Percentiles rank a stretch among this genome's conserved stretches.
Conservation (phyloP, 2,113 vertebrate species). For the Nibea albiflora region DNA sequence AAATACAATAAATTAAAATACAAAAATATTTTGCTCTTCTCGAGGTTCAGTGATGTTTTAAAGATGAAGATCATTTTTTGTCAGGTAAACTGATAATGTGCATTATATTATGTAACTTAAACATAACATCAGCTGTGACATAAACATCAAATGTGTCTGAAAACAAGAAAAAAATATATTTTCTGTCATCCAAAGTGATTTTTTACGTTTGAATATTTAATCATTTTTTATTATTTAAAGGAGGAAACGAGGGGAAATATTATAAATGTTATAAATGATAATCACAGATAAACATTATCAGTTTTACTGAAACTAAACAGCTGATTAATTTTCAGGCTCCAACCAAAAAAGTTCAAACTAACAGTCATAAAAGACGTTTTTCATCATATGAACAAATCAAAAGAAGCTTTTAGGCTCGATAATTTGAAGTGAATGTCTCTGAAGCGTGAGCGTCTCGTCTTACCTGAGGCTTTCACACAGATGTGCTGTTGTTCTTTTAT, state of each 20-base stretch:
- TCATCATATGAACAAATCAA: not conserved
- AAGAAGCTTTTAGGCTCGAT: not conserved
- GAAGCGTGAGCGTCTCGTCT: not conserved
- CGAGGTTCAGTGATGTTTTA: not conserved
- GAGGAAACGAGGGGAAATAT: not conserved
- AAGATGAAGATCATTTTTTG: not conserved
- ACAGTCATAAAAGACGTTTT: not conserved
- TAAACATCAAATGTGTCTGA: not conserved
- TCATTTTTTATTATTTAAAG: not conserved
- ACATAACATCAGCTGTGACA: not conserved
- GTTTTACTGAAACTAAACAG: too few species aligned
- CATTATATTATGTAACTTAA: not conserved
- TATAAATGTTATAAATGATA: not conserved
- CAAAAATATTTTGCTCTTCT: not conserved
- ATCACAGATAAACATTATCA: not conserved
- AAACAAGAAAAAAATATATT: not conserved
- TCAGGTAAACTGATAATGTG: too few species aligned
- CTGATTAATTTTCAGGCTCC: not conserved
- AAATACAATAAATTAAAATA: too few species aligned
- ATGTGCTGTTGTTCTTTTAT: not conserved
- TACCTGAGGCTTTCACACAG: slow-evolving; percentile 52
- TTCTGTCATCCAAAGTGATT: not conserved
- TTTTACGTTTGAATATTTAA: not conserved
- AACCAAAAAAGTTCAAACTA: not conserved
- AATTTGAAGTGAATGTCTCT: not conserved